phyloP scores from a whole-genome alignment of 1,140 invertebrate species.

The Penaeus indicus region DNA sequence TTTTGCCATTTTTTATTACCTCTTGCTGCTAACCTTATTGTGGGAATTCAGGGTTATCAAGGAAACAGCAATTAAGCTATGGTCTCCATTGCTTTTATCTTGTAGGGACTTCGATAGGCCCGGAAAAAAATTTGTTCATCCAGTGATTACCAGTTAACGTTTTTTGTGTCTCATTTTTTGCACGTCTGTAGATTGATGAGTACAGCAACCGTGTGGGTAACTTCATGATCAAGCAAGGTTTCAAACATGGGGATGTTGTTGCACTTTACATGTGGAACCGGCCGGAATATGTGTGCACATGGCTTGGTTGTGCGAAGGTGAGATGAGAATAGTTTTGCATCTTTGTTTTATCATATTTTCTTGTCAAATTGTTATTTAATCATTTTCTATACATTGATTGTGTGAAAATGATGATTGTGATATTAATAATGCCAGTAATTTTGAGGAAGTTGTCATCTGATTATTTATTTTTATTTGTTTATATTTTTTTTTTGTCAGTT shows the following conservation, averaged over 20 bases:
- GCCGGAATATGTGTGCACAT: slow-evolving; percentile 73
- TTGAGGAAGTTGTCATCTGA: no score
- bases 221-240: slow-evolving; percentile 70
- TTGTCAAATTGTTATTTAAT: background rate
- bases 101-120: no score
- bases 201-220: slow-evolving; percentile 73
- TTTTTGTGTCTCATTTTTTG: background rate
- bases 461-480: background rate
- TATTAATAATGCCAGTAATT: background rate
- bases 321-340: slow-evolving; percentile 67
- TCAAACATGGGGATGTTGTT: slow-evolving; percentile 73
- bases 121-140: background rate
- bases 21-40: no score
- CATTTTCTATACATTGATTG: no score
- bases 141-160: background rate
- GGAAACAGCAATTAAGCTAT: background rate
- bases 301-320: slow-evolving; percentile 73
- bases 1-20: no score
- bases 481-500: background rate
- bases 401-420: background rate
- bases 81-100: background rate
- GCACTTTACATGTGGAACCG: slow-evolving; percentile 75
- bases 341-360: background rate
- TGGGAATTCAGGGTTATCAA: no score
- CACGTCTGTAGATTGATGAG: slow-evolving; percentile 70